phyloP scores from a whole-genome alignment of 2,113 vertebrate genomes.

The Calidris pugnax region DNA sequence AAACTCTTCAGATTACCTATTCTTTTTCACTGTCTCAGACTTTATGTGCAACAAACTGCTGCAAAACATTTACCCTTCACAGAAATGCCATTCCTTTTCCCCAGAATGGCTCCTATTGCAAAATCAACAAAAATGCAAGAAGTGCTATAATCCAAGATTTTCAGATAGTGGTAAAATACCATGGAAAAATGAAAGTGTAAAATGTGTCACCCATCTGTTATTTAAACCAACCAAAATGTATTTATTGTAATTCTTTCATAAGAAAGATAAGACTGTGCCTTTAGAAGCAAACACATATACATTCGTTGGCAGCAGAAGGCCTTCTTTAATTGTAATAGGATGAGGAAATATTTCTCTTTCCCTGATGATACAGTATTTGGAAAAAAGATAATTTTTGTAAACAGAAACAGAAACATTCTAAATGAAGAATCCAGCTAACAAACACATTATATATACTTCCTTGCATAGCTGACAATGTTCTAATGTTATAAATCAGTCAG shows the following conservation, averaged over 20 bases:
- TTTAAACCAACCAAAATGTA: constrained; percentile 67
- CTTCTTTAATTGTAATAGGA: neutral
- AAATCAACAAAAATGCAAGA: constrained; percentile 16
- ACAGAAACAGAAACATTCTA: neutral
- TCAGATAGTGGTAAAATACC: constrained; percentile 60
- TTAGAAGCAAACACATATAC: constrained; percentile 39
- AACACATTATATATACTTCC: neutral
- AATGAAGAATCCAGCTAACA: neutral
- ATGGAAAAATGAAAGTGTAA: constrained; percentile 39
- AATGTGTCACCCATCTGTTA: constrained; percentile 74
- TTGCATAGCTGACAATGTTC: neutral
- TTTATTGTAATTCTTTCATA: constrained; percentile 66
- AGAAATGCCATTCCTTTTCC: constrained; percentile 21
- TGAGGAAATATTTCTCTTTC: neutral
- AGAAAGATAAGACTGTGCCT: neutral
- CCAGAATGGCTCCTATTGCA: neutral
- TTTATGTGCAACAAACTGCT: neutral
- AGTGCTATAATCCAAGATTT: constrained; percentile 56
- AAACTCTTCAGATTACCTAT: constrained; percentile 9
- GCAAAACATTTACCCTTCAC: constrained; percentile 14
- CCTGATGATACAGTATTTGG: neutral
- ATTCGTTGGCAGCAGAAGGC: neutral
- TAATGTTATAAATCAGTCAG: constrained; percentile 14
- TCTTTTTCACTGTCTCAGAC: neutral
- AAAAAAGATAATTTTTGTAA: neutral